Conservation (phyloP, 2,888 invertebrate genomes). For the Lepas anatifera region DNA sequence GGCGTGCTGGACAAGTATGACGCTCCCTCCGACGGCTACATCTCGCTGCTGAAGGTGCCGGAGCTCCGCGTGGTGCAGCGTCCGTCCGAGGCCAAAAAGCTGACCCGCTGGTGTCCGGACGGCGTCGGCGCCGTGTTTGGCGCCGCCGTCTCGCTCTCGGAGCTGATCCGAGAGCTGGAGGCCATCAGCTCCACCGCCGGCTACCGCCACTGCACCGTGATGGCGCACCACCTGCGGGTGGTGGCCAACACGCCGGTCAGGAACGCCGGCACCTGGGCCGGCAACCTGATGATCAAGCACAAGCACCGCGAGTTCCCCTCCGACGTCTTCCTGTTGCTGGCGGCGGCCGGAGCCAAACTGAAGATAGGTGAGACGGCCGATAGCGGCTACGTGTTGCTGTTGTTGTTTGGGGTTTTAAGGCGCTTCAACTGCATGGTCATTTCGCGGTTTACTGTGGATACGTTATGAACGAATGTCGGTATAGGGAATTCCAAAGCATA, state of each 20-base stretch:
- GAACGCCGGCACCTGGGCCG: constrained; percentile 39
- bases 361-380: constrained; percentile 12
- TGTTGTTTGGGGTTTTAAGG: too few species aligned
- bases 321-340: constrained; percentile 28
- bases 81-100: constrained; percentile 34
- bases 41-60: constrained; percentile 29
- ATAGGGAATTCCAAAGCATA: too few species aligned
- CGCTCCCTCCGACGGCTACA: constrained; percentile 43
- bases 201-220: constrained; percentile 35
- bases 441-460: too few species aligned
- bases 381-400: not conserved
- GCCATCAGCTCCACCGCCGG: constrained; percentile 30
- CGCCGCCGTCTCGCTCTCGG: constrained; percentile 44
- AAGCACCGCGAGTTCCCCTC: constrained; percentile 32
- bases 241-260: constrained; percentile 57
- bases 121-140: constrained; percentile 37
- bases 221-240: constrained; percentile 50
- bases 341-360: constrained; percentile 21
- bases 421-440: too few species aligned
- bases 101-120: constrained; percentile 34
- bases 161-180: constrained; percentile 36
- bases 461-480: too few species aligned
- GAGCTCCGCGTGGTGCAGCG: constrained; percentile 49
- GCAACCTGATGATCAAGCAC: constrained; percentile 33
- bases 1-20: constrained; percentile 36